A percentile compares a stretch with the other conserved stretches of the same genome.
Conservation (phyloP, 2,797 vertebrate species). For the Kryptopterus vitreolus region DNA sequence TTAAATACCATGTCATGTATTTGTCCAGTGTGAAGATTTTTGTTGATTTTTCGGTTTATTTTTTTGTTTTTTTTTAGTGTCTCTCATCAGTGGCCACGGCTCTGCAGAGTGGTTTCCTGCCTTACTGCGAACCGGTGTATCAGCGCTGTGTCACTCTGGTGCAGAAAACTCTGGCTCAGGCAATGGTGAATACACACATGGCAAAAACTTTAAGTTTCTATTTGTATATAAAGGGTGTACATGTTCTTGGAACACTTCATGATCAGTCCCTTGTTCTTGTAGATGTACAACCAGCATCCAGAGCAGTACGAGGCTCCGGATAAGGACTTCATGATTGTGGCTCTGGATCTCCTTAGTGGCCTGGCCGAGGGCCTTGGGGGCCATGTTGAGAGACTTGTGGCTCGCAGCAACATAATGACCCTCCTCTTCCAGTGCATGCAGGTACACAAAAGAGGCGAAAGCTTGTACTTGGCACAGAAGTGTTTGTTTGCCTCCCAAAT, state of each 20-base stretch:
- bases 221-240: background rate
- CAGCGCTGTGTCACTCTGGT: slow-evolving; percentile 94
- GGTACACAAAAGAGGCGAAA: slow-evolving; percentile 65
- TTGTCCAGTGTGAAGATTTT: background rate
- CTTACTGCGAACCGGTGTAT: slow-evolving; percentile 94
- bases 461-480: background rate
- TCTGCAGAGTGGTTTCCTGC: slow-evolving; percentile 91
- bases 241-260: background rate
- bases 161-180: slow-evolving; percentile 92
- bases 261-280: background rate
- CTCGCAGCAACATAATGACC: slow-evolving; percentile 94
- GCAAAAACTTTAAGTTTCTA: background rate
- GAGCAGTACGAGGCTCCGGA: slow-evolving; percentile 94
- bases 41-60: background rate
- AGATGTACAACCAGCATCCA: slow-evolving; percentile 95
- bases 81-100: slow-evolving; percentile 92
- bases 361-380: slow-evolving; percentile 88
- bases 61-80: slow-evolving; percentile 70
- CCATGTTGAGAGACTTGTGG: slow-evolving; percentile 89
- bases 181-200: slow-evolving; percentile 80
- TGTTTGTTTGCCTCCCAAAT: too few relatives aligned
- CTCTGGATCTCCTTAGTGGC: slow-evolving; percentile 90
- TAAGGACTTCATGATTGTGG: slow-evolving; percentile 98
- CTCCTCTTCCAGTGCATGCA: slow-evolving; percentile 97
- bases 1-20: background rate